Base-by-base conservation (phyloP, 2,888 invertebrate species). In the Nezara viridula region DNA sequence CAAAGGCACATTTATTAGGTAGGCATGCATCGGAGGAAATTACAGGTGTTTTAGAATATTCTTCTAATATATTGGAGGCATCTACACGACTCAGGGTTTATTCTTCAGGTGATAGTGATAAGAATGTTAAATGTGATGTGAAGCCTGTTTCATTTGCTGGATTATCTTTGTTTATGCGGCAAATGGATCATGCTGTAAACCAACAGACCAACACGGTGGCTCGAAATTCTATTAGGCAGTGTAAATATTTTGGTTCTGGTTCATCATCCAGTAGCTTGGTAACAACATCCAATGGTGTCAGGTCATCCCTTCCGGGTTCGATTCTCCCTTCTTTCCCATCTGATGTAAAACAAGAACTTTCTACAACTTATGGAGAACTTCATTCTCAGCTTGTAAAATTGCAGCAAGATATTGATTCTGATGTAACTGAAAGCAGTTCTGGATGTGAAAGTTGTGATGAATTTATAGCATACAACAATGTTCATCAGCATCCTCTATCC, bases 391-490 rank as follows among this genome's bases (percentile, higher is more conserved):
- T 98, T 91, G 94, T 95, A 47, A 94, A 96, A 91, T 95, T 97
- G 89, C 96, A 97, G 92, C 94, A 94, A 90, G 95, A 96, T 91
- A 94, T 97, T 91, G 98, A 98, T 93, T 98, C 98, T 2, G 98
- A 98, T 93, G 98, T 97, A 55, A 98, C 98, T 1, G 97, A 96
- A 27, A 98, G 98, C 90, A 98, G 98, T 92, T 98, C 98, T 27
- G 98, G 98, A 88, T 98, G 97, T 52, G 98, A 98, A 93, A 98
- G 98, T 92, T 97, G 97, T 93, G 98, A 98, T 94, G 98, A 98
- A 93, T 95, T 96, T 93, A 95, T 96, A 91, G 93, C 94, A 90
- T 97, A 96, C 93, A 96, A 95, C 93, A 97, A 97, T 93, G 94
- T 95, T 86, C 95, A 95, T 92, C 96, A 96, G 92, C 95, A 91